Percentiles rank a stretch among this genome's conserved stretches.
These are phyloP conservation scores for Leptinotarsa rubiginosa DNA, from an alignment of 2,888 invertebrate species.

Conservation along the genomic window DNA sequence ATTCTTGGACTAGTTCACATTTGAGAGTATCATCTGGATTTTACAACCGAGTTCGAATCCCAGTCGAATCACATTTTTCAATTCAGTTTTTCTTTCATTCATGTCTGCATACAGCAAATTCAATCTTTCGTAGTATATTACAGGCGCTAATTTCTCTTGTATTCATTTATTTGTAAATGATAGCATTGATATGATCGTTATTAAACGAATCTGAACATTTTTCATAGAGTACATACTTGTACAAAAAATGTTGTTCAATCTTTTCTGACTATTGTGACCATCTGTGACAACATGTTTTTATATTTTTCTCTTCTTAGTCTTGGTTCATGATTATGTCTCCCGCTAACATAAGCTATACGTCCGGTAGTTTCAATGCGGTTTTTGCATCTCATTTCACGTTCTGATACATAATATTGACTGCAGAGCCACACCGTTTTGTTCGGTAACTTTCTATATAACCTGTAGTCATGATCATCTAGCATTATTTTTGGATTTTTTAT, in stretches of 20 bases:
- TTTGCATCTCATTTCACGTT: conserved; percentile 47
- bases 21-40: too few species aligned
- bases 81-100: too few species aligned
- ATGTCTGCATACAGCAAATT: too few species aligned
- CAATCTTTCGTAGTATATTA: too few species aligned
- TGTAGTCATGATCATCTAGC: conserved; percentile 48
- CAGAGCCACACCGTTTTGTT: conserved; percentile 51
- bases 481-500: conserved; percentile 53
- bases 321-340: conserved; percentile 53
- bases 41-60: too few species aligned
- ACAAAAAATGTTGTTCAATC: conserved; percentile 8
- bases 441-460: conserved; percentile 45
- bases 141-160: too few species aligned
- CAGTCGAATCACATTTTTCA: too few species aligned
- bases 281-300: conserved; percentile 51
- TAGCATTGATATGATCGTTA: background rate
- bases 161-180: too few species aligned
- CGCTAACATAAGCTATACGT: conserved; percentile 47
- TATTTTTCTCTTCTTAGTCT: conserved; percentile 46
- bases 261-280: conserved; percentile 49
- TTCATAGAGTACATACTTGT: background rate
- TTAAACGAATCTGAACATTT: background rate
- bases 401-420: conserved; percentile 44
- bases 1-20: too few species aligned
- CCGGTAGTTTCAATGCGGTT: conserved; percentile 52